Evolutionary conservation across 2,113 vertebrate species (phyloP), one percentile per base, ranked within the genome.

Genomic region (Ceuthmochares aereus): DNA sequence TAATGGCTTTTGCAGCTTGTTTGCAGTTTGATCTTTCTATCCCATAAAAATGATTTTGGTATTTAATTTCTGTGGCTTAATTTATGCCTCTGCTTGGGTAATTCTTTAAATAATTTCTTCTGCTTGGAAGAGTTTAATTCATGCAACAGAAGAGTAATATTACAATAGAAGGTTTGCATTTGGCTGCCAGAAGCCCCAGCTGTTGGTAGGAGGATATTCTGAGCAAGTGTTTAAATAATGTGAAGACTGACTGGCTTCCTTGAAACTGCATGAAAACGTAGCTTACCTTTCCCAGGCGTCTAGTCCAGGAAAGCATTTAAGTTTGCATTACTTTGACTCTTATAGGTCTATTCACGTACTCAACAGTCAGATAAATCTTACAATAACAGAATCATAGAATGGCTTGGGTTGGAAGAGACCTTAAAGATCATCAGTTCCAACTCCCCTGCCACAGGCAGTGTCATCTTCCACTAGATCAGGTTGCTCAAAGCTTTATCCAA

Each of bases 1-100:
- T 96, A 97, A 94, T 91, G 89, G 58, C 63, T 94, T 89, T 89
- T 96, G 73, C 89, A 90, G 72, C 86, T 97, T 94, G 43, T 88
- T 96, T 96, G 89, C 43, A 95, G 67, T 91, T 94, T 96, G 88
- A 86, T 84, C 83, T 93, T 94, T 84, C 56, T 81, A 14, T 81
- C 88, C 90, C 68, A 56, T 90, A 92, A 94, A 95, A 95, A 90
- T 89, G 79, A 91, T 94, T 96, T 94, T 69, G 70, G 67, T 72
- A 85, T 89, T 93, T 88, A 94, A 95, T 89, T 94, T 86, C 25
- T 92, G 60, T 18, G 42, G 67, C 49, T 96, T 96, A 88, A 84
- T 95, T 97, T 94, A 62, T 94, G 76, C 82, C 62, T 95, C 84
- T 78, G 51, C n/a, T 72, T 62, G 40, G 29, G 78, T 36, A 70